phyloP scores from a whole-genome alignment of 53 echinoderm and acorn worm species.

The Apostichopus leukothele region DNA sequence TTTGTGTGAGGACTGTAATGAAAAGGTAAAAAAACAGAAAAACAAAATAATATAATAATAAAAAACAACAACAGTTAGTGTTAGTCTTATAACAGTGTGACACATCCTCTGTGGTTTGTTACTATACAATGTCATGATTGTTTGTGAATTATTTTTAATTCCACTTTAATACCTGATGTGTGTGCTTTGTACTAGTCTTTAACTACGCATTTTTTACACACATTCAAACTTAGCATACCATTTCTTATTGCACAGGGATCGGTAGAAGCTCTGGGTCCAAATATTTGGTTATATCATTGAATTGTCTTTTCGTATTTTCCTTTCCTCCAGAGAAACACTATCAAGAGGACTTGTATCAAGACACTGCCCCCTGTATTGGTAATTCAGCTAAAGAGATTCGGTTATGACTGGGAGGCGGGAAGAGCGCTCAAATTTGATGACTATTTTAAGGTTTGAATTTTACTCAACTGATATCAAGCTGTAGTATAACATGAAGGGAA shows the following conservation, averaged over 20 bases:
- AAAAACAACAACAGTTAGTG: too few relatives aligned
- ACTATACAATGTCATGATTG: too few relatives aligned
- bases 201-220: too few relatives aligned
- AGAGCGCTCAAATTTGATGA: constrained; percentile 97
- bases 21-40: constrained; percentile 66
- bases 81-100: too few relatives aligned
- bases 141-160: too few relatives aligned
- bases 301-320: neutral
- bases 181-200: too few relatives aligned
- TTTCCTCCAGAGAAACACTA: constrained; percentile 78
- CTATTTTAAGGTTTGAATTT: constrained; percentile 82
- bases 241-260: too few relatives aligned
- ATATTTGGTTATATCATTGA: neutral
- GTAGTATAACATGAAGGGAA: neutral
- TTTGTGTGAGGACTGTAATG: constrained; percentile 96
- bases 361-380: constrained; percentile 91
- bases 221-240: too few relatives aligned
- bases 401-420: constrained; percentile 98
- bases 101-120: too few relatives aligned
- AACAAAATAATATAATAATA: too few relatives aligned
- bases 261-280: too few relatives aligned
- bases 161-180: too few relatives aligned
- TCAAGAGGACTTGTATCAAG: constrained; percentile 95
- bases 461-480: neutral
- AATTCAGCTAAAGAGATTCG: constrained; percentile 96